phyloP scores from a whole-genome alignment of 2,113 vertebrate species.

The Mellivora capensis region DNA sequence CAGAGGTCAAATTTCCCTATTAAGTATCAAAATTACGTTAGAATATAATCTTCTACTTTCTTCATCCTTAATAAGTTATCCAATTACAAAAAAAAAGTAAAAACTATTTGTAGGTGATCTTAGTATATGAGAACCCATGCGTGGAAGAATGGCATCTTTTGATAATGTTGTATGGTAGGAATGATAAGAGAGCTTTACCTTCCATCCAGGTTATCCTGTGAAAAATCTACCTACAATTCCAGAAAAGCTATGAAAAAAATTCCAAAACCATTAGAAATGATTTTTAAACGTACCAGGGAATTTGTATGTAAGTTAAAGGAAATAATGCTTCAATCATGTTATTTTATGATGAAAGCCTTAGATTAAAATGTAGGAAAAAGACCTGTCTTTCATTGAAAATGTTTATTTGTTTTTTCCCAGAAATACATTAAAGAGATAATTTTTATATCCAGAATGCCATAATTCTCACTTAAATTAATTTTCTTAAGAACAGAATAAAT shows the following conservation, averaged over 20 bases:
- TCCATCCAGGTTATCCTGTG: neutral
- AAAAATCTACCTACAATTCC: neutral
- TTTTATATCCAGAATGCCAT: neutral
- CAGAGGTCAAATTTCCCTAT: neutral
- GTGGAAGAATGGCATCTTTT: neutral
- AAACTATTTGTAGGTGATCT: neutral
- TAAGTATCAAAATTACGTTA: neutral
- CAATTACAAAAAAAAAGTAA: neutral
- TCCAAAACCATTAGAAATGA: neutral
- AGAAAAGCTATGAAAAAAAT: neutral
- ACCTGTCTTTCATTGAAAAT: neutral
- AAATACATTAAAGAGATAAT: neutral
- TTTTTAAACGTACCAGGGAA: neutral
- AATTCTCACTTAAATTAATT: slow-evolving; percentile 50
- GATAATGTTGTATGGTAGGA: neutral
- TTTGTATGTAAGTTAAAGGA: neutral
- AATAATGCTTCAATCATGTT: neutral
- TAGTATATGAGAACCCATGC: neutral
- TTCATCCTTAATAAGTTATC: neutral
- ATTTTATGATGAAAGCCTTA: neutral
- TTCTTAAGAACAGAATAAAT: slow-evolving; percentile 21
- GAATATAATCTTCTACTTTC: neutral
- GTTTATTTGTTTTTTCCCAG: slow-evolving; percentile 15
- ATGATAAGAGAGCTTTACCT: neutral
- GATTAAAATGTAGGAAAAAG: neutral